These are phyloP conservation scores for Glyptemys insculpta DNA, from an alignment of 2,797 vertebrate genomes.

Conservation along the genomic window DNA sequence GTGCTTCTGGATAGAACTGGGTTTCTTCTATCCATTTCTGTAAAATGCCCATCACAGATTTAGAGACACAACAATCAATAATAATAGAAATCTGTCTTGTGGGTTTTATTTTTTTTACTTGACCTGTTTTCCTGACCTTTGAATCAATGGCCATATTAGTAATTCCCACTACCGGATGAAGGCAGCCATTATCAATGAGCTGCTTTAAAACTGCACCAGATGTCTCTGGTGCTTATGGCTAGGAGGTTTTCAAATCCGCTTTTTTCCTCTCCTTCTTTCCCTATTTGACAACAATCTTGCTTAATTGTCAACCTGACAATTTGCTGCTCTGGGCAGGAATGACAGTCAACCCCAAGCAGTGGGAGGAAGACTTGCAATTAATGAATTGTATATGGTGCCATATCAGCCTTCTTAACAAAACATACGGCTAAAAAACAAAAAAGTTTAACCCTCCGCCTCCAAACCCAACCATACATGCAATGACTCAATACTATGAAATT, in stretches of 20 bases:
- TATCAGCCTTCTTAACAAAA: rapidly evolving
- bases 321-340: slow-evolving; percentile 8
- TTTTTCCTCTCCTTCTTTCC: neutral
- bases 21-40: slow-evolving; percentile 24
- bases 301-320: neutral
- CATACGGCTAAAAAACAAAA: neutral
- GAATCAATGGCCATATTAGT: neutral
- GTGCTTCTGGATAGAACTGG: neutral
- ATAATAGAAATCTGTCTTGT: neutral
- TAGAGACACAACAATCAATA: neutral
- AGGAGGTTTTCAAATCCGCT: neutral
- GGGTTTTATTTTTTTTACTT: neutral
- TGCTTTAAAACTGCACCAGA: neutral
- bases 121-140: neutral
- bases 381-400: neutral
- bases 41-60: neutral
- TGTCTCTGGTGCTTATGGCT: neutral
- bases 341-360: neutral
- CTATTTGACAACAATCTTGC: neutral
- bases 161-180: neutral
- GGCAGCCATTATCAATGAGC: neutral
- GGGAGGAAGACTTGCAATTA: slow-evolving; percentile 3
- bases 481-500: neutral
- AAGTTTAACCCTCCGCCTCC: neutral
- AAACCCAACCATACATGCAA: neutral